phyloP scores from a whole-genome alignment of 2,113 vertebrate genomes.

The Vulpes lagopus region DNA sequence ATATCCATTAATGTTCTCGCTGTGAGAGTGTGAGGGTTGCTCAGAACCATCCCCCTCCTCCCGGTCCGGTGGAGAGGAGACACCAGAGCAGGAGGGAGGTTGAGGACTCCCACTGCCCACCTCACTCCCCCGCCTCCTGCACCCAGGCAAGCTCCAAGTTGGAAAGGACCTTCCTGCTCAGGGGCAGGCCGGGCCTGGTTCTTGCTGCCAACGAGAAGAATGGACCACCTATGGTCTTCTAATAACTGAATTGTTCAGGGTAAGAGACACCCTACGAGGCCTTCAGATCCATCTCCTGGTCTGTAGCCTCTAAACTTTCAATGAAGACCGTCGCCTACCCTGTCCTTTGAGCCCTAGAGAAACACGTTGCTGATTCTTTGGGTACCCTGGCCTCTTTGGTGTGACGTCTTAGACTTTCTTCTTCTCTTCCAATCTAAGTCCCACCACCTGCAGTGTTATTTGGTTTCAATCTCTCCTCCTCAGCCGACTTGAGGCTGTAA shows the following conservation, averaged over 20 bases:
- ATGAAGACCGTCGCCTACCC: not conserved
- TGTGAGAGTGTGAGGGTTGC: not conserved
- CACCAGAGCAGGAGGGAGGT: not conserved
- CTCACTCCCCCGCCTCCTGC: not conserved
- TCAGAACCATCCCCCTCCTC: not conserved
- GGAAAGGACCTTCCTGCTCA: not conserved
- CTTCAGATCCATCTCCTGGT: not conserved
- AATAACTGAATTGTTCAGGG: not conserved
- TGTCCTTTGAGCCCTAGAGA: not conserved
- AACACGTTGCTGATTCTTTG: not conserved
- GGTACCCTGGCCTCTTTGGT: not conserved
- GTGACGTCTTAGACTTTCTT: not conserved
- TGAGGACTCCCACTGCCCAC: not conserved
- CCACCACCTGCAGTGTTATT: not conserved
- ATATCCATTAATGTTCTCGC: constrained; percentile 59
- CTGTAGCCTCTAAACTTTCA: not conserved
- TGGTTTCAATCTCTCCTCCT: not conserved
- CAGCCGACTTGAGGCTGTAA: not conserved
- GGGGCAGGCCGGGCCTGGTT: not conserved
- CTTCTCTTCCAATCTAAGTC: not conserved
- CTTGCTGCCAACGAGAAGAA: not conserved
- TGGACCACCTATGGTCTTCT: not conserved
- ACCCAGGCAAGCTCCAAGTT: not conserved
- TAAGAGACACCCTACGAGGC: not conserved
- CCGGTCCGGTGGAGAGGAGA: not conserved